A percentile compares a stretch with the other conserved stretches of the same genome.
phyloP scores from a whole-genome alignment of 2,888 invertebrate genomes.

The Drosophila picticornis region DNA sequence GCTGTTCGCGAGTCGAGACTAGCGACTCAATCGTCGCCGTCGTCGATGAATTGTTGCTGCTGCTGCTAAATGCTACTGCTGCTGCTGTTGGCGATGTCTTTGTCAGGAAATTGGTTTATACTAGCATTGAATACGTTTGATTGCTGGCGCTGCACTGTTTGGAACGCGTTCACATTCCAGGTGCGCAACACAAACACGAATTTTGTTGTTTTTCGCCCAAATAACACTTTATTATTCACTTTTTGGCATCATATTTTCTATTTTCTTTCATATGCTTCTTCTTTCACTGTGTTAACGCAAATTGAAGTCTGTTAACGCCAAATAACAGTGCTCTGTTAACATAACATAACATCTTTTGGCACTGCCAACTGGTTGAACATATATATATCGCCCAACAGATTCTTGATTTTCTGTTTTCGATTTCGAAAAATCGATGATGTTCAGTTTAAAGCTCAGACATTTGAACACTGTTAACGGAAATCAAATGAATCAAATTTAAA shows the following conservation, averaged over 20 bases:
- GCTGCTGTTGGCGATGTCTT: constrained; percentile 42
- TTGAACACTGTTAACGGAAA: background rate
- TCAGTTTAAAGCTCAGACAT: background rate
- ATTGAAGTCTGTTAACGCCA: constrained; percentile 32
- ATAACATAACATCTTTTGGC: constrained; percentile 25
- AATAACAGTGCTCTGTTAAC: constrained; percentile 21
- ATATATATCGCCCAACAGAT: constrained; percentile 3
- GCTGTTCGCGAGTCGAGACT: constrained; percentile 45
- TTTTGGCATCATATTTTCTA: constrained; percentile 70
- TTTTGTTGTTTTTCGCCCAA: constrained; percentile 38
- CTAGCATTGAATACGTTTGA: constrained; percentile 23
- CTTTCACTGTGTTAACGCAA: constrained; percentile 42
- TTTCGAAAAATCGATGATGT: constrained; percentile 15
- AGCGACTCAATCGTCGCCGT: constrained; percentile 31
- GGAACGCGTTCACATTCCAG: constrained; percentile 48
- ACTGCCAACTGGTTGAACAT: constrained; percentile 38
- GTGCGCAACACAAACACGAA: constrained; percentile 43
- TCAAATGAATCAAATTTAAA: background rate
- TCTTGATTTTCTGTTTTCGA: constrained; percentile 14
- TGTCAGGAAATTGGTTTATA: constrained; percentile 39
- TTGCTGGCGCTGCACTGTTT: constrained; percentile 37
- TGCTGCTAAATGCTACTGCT: constrained; percentile 25
- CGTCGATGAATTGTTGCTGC: constrained; percentile 45
- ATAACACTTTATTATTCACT: constrained; percentile 63
- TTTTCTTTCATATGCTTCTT: constrained; percentile 64